Conservation (phyloP, 1,140 invertebrate species). For the Drosophila lowei region DNA sequence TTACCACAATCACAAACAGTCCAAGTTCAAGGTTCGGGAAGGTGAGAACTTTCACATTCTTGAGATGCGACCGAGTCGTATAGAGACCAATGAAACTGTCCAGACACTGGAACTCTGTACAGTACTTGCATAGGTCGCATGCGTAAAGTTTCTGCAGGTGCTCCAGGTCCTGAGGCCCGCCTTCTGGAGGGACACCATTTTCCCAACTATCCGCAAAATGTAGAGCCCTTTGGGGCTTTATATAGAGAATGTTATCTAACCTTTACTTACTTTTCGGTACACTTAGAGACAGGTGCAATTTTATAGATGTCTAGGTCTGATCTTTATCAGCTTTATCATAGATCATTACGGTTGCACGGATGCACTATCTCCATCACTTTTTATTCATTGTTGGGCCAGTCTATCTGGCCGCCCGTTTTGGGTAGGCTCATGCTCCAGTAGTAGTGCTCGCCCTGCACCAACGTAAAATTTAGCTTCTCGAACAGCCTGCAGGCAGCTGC, state of each 20-base stretch:
- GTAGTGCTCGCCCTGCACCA: slow-evolving; percentile 41
- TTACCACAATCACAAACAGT: slow-evolving; percentile 71
- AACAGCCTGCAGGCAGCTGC: slow-evolving; percentile 49
- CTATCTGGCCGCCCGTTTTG: slow-evolving; percentile 5
- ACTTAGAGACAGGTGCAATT: neutral
- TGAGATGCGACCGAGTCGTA: slow-evolving; percentile 1
- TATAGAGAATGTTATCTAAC: slow-evolving; percentile 3
- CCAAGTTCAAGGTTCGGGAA: slow-evolving; percentile 48
- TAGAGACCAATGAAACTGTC: slow-evolving; percentile 40
- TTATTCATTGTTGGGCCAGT: slow-evolving; percentile 35
- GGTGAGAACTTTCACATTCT: slow-evolving; percentile 37
- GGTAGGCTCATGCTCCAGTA: slow-evolving; percentile 63
- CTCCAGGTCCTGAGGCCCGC: slow-evolving; percentile 28
- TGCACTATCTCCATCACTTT: slow-evolving; percentile 6
- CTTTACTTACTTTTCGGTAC: slow-evolving; percentile 13
- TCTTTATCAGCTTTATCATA: neutral
- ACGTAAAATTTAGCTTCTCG: slow-evolving; percentile 45
- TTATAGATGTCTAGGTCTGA: slow-evolving; percentile 5
- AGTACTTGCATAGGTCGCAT: slow-evolving; percentile 44
- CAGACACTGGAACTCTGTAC: slow-evolving; percentile 49
- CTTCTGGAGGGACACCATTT: slow-evolving; percentile 31
- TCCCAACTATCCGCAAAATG: slow-evolving; percentile 9
- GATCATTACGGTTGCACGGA: no score
- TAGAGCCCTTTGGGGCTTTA: no score
- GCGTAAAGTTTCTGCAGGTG: slow-evolving; percentile 21